phyloP scores from a whole-genome alignment of 2,797 vertebrate species.

The Spheniscus humboldti region DNA sequence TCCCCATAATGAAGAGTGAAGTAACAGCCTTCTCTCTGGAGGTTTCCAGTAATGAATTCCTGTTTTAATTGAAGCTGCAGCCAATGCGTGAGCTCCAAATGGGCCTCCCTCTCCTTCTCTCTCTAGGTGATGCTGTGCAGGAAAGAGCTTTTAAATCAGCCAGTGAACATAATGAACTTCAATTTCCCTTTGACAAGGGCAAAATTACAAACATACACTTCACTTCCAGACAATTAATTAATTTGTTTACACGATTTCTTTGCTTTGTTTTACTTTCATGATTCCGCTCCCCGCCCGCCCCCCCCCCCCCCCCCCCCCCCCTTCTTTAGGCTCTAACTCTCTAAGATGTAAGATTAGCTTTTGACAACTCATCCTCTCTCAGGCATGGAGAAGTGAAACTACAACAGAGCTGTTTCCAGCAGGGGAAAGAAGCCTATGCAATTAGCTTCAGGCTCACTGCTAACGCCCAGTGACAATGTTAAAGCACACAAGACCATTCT shows the following conservation, averaged over 20 bases:
- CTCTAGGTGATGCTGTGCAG: slow-evolving; percentile 40
- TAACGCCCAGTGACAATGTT: background rate
- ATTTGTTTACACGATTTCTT: slow-evolving; percentile 75
- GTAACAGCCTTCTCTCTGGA: slow-evolving; percentile 56
- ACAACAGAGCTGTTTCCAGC: background rate
- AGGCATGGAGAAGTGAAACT: background rate
- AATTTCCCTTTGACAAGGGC: slow-evolving; percentile 71
- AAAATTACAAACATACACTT: slow-evolving; percentile 73
- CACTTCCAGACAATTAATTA: slow-evolving; percentile 80
- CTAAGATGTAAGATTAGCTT: slow-evolving; percentile 44
- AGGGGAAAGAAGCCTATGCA: background rate
- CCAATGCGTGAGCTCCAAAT: slow-evolving; percentile 20
- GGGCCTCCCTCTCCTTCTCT: slow-evolving; percentile 2
- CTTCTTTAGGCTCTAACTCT: slow-evolving; percentile 53
- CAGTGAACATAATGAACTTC: slow-evolving; percentile 71
- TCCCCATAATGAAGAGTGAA: background rate
- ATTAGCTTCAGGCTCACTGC: background rate
- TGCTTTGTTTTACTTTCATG: slow-evolving; percentile 71
- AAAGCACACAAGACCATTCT: background rate
- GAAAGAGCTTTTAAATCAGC: slow-evolving; percentile 72
- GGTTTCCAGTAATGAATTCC: slow-evolving; percentile 71
- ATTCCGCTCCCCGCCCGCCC: background rate
- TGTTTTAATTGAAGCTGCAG: slow-evolving; percentile 68
- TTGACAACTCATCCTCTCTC: slow-evolving; percentile 29
- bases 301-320: no score